A percentile compares a stretch with the other conserved stretches of the same genome.
Evolutionary conservation across 2,888 invertebrate genomes (phyloP).

Genomic region (Tubulanus polymorphus): DNA sequence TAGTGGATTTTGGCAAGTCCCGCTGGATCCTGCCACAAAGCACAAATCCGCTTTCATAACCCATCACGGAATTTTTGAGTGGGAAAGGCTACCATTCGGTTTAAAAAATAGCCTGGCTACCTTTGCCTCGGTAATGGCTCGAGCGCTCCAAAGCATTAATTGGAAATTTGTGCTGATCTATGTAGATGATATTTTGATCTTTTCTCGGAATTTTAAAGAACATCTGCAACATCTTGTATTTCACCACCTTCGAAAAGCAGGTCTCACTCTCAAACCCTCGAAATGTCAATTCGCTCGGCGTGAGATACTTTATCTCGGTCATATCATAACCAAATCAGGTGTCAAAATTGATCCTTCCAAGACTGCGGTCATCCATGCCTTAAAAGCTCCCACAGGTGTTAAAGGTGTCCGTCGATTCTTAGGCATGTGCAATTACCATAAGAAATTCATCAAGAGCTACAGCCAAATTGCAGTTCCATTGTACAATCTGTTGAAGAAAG

Average conservation of each 20-base stretch:
- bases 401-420: slow-evolving; percentile 5
- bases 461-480: slow-evolving; percentile 28
- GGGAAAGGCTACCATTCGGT: slow-evolving; percentile 18
- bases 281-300: slow-evolving; percentile 13
- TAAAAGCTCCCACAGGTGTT: slow-evolving; percentile 7
- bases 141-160: slow-evolving; percentile 21
- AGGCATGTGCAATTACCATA: slow-evolving; percentile 33
- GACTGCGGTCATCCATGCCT: slow-evolving; percentile 5
- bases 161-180: slow-evolving; percentile 25
- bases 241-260: slow-evolving; percentile 5
- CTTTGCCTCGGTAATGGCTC: slow-evolving; percentile 21
- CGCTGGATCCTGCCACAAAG: slow-evolving; percentile 16
- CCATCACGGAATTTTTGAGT: slow-evolving; percentile 19
- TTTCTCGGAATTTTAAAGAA: slow-evolving; percentile 20
- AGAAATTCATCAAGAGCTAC: slow-evolving; percentile 34
- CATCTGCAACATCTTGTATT: slow-evolving; percentile 20
- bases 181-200: slow-evolving; percentile 23
- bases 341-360: slow-evolving; percentile 7
- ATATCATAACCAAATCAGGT: slow-evolving; percentile 12
- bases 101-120: slow-evolving; percentile 20
- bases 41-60: slow-evolving; percentile 25
- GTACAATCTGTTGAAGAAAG: slow-evolving; percentile 28
- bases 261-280: slow-evolving; percentile 10
- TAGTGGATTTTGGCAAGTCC: slow-evolving; percentile 19
- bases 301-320: slow-evolving; percentile 12